phyloP scores from a whole-genome alignment of 2,888 invertebrate species.

The Zhuqinia jingwanae region DNA sequence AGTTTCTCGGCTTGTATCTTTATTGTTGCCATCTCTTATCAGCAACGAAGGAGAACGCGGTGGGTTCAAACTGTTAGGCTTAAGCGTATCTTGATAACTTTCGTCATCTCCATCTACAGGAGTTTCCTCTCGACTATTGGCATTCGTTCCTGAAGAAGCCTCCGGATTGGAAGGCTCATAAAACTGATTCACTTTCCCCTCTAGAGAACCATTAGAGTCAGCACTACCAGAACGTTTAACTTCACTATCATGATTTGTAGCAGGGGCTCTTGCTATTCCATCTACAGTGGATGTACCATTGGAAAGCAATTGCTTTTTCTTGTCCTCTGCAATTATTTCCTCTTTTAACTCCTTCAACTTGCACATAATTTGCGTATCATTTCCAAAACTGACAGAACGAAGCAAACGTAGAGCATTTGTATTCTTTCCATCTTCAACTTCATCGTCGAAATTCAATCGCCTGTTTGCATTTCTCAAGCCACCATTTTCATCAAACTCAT shows the following conservation, averaged over 20 bases:
- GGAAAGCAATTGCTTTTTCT: slow-evolving; percentile 33
- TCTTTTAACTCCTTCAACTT: slow-evolving; percentile 79
- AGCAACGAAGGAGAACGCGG: slow-evolving; percentile 73
- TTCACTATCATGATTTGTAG: background rate
- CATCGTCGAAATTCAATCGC: slow-evolving; percentile 71
- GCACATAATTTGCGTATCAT: slow-evolving; percentile 87
- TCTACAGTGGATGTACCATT: slow-evolving; percentile 43
- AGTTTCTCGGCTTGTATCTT: slow-evolving; percentile 80
- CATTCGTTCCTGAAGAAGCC: slow-evolving; percentile 57
- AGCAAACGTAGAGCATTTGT: slow-evolving; percentile 75
- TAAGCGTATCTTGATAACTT: slow-evolving; percentile 71
- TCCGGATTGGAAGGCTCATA: slow-evolving; percentile 66
- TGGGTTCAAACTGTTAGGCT: slow-evolving; percentile 55
- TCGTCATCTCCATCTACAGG: slow-evolving; percentile 75
- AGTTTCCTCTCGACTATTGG: slow-evolving; percentile 76
- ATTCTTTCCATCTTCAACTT: slow-evolving; percentile 69
- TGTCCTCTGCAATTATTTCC: slow-evolving; percentile 72
- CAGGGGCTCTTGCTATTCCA: slow-evolving; percentile 2
- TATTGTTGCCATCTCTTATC: slow-evolving; percentile 47
- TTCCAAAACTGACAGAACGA: slow-evolving; percentile 88
- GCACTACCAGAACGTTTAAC: slow-evolving; percentile 71
- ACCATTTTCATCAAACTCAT: slow-evolving; percentile 72
- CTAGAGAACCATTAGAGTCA: slow-evolving; percentile 77
- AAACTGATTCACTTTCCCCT: slow-evolving; percentile 77
- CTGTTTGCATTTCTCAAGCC: slow-evolving; percentile 64